Evolutionary conservation across 2,113 vertebrate genomes (phyloP).

Genomic region (Brachyhypopomus gauderio): DNA sequence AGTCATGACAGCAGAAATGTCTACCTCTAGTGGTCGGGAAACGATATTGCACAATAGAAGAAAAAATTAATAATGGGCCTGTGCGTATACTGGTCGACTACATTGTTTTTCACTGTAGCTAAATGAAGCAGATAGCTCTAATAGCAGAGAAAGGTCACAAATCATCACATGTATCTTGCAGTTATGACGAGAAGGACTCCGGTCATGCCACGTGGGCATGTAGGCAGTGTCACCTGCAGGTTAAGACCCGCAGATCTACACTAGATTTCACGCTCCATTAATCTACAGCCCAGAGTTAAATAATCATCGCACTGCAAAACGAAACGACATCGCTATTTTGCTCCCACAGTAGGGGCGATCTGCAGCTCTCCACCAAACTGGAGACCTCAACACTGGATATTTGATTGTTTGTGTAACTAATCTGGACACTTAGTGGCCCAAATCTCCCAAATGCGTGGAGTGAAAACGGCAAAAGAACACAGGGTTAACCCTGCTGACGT

Average conservation of each 20-base stretch:
- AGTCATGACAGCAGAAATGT: neutral
- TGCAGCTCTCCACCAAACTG: conserved; percentile 26
- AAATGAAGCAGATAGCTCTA: conserved; percentile 72
- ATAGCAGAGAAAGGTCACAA: conserved; percentile 75
- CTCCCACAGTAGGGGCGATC: conserved; percentile 47
- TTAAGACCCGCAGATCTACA: conserved; percentile 66
- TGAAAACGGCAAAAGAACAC: neutral
- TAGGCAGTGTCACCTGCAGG: conserved; percentile 66
- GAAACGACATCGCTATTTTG: conserved; percentile 61
- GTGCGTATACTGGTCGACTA: conserved; percentile 19
- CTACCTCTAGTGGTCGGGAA: conserved; percentile 14
- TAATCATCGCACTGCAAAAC: conserved; percentile 41
- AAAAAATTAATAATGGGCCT: neutral
- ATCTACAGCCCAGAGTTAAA: conserved; percentile 64
- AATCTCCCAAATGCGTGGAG: neutral
- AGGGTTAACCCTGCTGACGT: no score
- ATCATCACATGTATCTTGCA: conserved; percentile 74
- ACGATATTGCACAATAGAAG: neutral
- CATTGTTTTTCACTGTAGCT: conserved; percentile 31
- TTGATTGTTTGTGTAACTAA: neutral
- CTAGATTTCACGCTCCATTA: conserved; percentile 71
- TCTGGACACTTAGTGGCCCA: neutral
- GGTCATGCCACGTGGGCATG: conserved; percentile 64
- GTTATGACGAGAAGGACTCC: conserved; percentile 68
- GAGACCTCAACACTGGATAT: neutral